These are phyloP conservation scores for Toxotes chatareus DNA, from an alignment of 2,113 vertebrate genomes.

Conservation along the genomic window DNA sequence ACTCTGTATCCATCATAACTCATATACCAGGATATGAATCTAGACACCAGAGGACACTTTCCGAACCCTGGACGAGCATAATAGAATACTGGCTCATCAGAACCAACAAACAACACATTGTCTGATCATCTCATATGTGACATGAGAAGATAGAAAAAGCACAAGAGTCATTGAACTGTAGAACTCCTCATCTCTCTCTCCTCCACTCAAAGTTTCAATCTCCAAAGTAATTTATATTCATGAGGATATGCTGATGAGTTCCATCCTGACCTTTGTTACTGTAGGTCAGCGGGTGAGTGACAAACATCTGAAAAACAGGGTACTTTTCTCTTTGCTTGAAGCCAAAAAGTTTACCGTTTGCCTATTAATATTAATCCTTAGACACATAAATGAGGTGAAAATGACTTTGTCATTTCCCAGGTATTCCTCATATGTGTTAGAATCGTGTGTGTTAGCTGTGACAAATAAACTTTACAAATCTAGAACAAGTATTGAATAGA, in stretches of 20 bases:
- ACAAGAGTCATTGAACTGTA: neutral
- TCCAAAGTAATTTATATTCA: constrained; percentile 64
- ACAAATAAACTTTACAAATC: no score
- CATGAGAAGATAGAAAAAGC: neutral
- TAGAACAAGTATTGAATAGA: no score
- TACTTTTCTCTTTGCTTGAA: neutral
- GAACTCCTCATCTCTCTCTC: neutral
- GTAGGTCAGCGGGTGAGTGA: constrained; percentile 24
- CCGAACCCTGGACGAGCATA: neutral
- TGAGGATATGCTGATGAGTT: constrained; percentile 45
- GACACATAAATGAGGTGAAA: neutral
- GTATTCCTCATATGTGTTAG: neutral
- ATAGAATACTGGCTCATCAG: neutral
- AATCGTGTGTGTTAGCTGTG: no score
- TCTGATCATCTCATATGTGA: neutral
- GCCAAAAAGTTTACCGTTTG: neutral
- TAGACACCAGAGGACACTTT: neutral
- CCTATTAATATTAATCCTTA: neutral
- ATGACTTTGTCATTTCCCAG: neutral
- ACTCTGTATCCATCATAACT: neutral
- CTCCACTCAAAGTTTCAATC: constrained; percentile 36
- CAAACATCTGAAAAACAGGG: neutral
- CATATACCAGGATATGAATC: neutral
- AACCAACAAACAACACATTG: neutral
- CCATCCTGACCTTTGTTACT: constrained; percentile 33